Percentiles rank a stretch among this genome's conserved stretches.
These are phyloP conservation scores for Anoplopoma fimbria DNA, from an alignment of 2,113 vertebrate species.

Conservation along the genomic window DNA sequence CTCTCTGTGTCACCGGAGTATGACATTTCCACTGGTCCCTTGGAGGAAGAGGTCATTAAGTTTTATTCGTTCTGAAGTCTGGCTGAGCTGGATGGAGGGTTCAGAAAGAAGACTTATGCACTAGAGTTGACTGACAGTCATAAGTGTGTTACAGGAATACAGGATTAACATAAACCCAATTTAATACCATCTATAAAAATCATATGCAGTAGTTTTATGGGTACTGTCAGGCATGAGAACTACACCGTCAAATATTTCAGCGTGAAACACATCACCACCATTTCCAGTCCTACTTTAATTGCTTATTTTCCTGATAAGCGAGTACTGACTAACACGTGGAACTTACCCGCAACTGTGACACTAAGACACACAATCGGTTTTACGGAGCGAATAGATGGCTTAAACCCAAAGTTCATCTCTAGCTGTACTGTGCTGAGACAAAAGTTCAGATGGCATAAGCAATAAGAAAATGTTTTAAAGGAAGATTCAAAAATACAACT, in stretches of 20 bases:
- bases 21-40: constrained; percentile 49
- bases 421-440: neutral
- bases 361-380: constrained; percentile 1
- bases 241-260: no score
- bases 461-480: neutral
- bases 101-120: constrained; percentile 21
- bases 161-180: constrained; percentile 36
- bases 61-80: constrained; percentile 48
- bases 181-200: constrained; percentile 2
- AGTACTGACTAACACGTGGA: neutral
- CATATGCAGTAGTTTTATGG: constrained; percentile 2
- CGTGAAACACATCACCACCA: neutral
- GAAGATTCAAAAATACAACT: neutral
- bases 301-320: neutral
- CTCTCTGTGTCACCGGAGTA: constrained; percentile 26
- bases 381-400: neutral
- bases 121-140: constrained; percentile 21
- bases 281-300: neutral
- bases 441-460: neutral
- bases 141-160: constrained; percentile 19
- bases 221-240: neutral
- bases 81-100: constrained; percentile 40
- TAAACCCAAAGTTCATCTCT: neutral
- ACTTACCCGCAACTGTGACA: neutral
- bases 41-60: constrained; percentile 60